Evolutionary conservation across 2,797 vertebrate species (phyloP).

Genomic region (Hemibagrus guttatus): DNA sequence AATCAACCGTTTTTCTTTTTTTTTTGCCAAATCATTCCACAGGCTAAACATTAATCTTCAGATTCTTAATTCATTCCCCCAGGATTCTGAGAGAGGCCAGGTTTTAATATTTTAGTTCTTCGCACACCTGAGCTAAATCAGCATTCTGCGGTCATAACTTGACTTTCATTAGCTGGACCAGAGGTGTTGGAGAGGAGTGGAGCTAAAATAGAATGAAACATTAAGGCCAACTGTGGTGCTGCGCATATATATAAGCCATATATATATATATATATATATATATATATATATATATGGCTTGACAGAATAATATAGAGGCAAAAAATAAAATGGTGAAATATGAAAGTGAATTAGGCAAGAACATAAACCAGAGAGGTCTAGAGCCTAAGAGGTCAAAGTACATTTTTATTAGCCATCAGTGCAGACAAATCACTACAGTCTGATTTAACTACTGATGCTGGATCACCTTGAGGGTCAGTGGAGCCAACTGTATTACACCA

Average conservation of each 20-base stretch:
- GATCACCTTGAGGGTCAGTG: constrained; percentile 3
- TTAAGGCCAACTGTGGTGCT: constrained; percentile 2
- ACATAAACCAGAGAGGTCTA: neutral
- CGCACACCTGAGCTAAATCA: constrained; percentile 9
- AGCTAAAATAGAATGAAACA: constrained; percentile 15
- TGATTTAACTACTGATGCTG: constrained; percentile 18
- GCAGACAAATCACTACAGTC: constrained; percentile 34
- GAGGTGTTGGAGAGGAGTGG: neutral
- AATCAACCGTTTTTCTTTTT: neutral
- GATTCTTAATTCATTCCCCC: neutral
- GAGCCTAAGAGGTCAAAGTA: neutral
- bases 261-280: constrained; percentile 2
- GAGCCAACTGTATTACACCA: neutral
- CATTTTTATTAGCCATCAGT: constrained; percentile 13
- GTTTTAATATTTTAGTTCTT: constrained; percentile 13
- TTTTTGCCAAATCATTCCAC: neutral
- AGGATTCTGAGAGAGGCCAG: neutral
- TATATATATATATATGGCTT: neutral
- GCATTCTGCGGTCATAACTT: neutral
- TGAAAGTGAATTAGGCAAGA: constrained; percentile 22
- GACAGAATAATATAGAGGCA: neutral
- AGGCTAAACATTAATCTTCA: neutral
- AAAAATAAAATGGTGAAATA: constrained; percentile 24
- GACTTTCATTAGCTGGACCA: constrained; percentile 10
- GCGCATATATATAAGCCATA: neutral